Evolutionary conservation across 2,113 vertebrate genomes (phyloP).

Genomic region (Meles meles): DNA sequence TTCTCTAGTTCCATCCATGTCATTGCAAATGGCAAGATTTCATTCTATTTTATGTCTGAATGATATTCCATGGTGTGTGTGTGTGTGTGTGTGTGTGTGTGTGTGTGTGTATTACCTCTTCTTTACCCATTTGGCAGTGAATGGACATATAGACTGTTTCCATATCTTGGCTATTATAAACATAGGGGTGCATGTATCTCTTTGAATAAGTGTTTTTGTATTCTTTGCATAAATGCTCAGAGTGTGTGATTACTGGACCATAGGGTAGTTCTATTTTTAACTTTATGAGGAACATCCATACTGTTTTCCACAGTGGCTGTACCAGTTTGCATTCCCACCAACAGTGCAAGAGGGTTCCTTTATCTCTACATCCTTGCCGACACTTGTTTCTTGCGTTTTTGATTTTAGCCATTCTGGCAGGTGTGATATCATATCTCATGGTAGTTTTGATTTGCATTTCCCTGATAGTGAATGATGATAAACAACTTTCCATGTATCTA

Average conservation of each 20-base stretch:
- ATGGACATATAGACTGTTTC: not conserved
- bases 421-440: not conserved
- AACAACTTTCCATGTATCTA: not conserved
- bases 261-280: too few relatives aligned
- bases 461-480: not conserved
- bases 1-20: not conserved
- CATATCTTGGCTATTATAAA: not conserved
- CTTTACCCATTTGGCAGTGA: not conserved
- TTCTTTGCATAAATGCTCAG: too few relatives aligned
- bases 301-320: too few relatives aligned
- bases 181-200: not conserved
- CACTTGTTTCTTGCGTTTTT: not conserved
- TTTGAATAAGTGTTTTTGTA: too few relatives aligned
- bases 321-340: too few relatives aligned
- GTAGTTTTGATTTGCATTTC: not conserved
- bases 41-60: not conserved
- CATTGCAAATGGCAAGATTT: not conserved
- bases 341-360: not conserved
- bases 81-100: not conserved
- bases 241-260: too few relatives aligned
- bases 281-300: too few relatives aligned
- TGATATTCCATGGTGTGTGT: too few relatives aligned
- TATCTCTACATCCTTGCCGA: not conserved
- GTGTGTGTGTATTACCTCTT: not conserved
- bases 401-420: not conserved